Conservation (phyloP, 2,888 invertebrate genomes). For the Brenthis daphne region DNA sequence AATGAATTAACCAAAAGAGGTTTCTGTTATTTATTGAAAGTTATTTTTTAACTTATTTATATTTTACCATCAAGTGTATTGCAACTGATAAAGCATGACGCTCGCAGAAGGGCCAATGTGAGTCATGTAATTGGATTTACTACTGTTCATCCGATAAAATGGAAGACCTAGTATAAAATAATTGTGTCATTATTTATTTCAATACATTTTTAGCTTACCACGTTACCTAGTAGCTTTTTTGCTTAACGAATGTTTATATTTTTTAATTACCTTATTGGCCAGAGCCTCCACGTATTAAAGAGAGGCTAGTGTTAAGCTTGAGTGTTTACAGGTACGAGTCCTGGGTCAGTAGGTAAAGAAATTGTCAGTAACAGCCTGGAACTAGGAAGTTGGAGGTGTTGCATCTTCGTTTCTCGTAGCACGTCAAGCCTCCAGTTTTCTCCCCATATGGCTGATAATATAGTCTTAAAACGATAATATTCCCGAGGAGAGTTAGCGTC, state of each 20-base stretch:
- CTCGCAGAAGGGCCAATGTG: neutral
- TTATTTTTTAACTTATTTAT: neutral
- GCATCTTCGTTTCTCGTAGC: too few species aligned
- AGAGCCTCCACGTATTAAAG: too few species aligned
- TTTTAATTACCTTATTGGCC: too few species aligned
- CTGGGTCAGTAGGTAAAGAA: too few species aligned
- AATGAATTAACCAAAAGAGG: neutral
- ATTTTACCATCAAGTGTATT: neutral
- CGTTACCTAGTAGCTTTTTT: neutral
- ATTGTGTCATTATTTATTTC: conserved; percentile 8
- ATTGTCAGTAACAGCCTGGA: too few species aligned
- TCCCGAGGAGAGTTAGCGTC: too few species aligned
- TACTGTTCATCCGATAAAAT: conserved; percentile 7
- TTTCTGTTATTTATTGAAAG: neutral
- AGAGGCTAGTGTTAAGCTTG: too few species aligned
- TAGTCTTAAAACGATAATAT: too few species aligned
- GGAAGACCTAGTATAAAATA: conserved; percentile 14
- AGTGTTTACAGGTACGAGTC: too few species aligned
- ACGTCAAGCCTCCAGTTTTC: too few species aligned
- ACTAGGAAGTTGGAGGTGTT: too few species aligned
- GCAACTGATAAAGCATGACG: neutral
- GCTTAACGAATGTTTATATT: neutral
- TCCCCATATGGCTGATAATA: too few species aligned
- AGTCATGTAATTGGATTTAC: conserved; percentile 10
- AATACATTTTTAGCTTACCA: neutral